Base-by-base conservation (phyloP, 2,888 invertebrate genomes). In the Meandrusa payeni region DNA sequence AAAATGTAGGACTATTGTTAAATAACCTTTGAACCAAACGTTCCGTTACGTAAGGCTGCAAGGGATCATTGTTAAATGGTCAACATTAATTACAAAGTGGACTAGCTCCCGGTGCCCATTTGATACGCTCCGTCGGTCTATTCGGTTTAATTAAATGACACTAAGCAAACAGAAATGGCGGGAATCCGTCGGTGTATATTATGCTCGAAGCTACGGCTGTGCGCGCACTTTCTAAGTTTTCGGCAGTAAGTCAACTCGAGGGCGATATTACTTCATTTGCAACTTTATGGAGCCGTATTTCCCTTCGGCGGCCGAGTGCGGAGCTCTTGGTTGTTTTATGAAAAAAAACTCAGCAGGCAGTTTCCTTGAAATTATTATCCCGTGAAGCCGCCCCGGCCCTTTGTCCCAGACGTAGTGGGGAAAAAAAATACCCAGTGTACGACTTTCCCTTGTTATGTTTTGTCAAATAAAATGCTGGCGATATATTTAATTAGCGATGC, bases 261-360 rank as follows among this genome's bases (percentile, higher is more conserved):
- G 51, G 54, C 67, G 65, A 70, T 78, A 82, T 78, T 82, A 73
- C 81, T 78, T 83, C 78, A 83, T 82, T 85, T 83, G 79, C 82
- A 83, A 82, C 74, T 82, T 83, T 83, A 81, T 76, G 69, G 64
- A 53, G 54, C 57, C 65, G 64, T 62, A 64, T 70, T 76, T 75
- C 71, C 71, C 66, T 67, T 64, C 61, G 59, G 65, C 64, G 61
- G 64, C 61, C 63, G 65, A 46, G 59, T 62, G 64, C 53, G 46
- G 51, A 41, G 28, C 50, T 51, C 54, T 57, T 56, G 54, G 57
- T 59, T 69, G 60, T 72, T 69, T 76, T 78, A 76, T 76, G 68
- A 76, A 76, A 76, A 37, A 76, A 29, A 36, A 71, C 71, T 64
- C 64, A 53, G 46, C 55, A 51, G 62, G 63, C 67, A 61, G 65